phyloP scores from a whole-genome alignment of 2,113 vertebrate species.

The Ctenomys sociabilis region DNA sequence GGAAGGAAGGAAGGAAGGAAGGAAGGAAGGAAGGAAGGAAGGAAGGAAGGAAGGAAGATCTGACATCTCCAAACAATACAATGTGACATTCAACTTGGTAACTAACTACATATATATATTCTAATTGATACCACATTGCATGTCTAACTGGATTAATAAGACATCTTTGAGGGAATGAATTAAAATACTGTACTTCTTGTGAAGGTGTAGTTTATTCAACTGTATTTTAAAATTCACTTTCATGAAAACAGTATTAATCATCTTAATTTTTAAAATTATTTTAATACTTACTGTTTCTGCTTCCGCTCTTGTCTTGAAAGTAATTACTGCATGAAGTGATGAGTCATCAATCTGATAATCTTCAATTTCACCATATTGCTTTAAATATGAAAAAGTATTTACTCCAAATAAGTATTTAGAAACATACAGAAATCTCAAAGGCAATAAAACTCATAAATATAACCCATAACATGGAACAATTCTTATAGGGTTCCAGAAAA shows the following conservation, averaged over 20 bases:
- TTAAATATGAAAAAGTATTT: conserved; percentile 81
- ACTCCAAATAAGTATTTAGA: conserved; percentile 73
- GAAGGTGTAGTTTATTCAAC: not conserved
- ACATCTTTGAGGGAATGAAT: conserved; percentile 5
- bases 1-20: too few species aligned
- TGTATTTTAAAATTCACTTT: conserved; percentile 25
- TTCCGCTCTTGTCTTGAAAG: conserved; percentile 94
- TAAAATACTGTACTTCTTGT: not conserved
- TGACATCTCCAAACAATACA: conserved; percentile 8
- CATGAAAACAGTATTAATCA: conserved; percentile 57
- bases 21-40: not conserved
- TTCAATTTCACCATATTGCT: conserved; percentile 99
- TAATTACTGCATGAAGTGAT: conserved; percentile 92
- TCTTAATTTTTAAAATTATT: conserved; percentile 54
- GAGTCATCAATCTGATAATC: conserved; percentile 95
- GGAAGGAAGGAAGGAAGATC: conserved; percentile 21
- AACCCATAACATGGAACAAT: conserved; percentile 57
- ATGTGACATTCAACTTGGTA: conserved; percentile 12
- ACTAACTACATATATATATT: not conserved
- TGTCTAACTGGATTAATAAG: conserved; percentile 49
- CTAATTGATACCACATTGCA: not conserved
- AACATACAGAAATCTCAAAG: conserved; percentile 59
- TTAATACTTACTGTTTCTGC: conserved; percentile 93
- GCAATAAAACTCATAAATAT: conserved; percentile 56
- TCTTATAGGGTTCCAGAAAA: not conserved